Percentiles rank a stretch among this genome's conserved stretches.
phyloP scores from a whole-genome alignment of 2,888 invertebrate genomes.

The Clitarchus hookeri region DNA sequence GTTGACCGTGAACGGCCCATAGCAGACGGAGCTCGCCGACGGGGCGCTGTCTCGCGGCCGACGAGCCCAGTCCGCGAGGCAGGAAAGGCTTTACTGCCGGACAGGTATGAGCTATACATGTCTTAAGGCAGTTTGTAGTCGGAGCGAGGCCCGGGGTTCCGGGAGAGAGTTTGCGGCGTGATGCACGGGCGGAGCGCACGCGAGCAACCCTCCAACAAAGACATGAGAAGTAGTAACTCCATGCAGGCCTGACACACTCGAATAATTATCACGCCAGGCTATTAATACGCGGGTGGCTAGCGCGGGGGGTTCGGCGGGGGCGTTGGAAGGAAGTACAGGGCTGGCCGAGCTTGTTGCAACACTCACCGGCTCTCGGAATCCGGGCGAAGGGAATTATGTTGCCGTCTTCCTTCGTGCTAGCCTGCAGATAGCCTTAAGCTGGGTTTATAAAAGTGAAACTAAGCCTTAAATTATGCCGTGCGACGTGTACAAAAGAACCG shows the following conservation, averaged over 20 bases:
- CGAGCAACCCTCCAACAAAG: not conserved
- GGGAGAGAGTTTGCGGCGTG: not conserved
- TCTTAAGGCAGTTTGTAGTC: conserved; percentile 14
- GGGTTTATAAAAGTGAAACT: no score
- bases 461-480: no score
- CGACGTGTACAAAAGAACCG: no score
- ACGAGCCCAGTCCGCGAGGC: not conserved
- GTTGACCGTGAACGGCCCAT: no score
- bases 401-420: not conserved
- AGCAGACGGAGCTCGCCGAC: no score
- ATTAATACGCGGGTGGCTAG: not conserved
- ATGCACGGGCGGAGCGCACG: not conserved
- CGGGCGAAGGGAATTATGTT: not conserved
- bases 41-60: no score
- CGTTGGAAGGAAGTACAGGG: not conserved
- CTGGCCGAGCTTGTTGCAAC: not conserved
- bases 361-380: not conserved
- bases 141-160: not conserved
- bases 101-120: not conserved
- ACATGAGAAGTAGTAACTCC: conserved; percentile 14
- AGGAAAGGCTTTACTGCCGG: not conserved
- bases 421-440: no score
- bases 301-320: no score
- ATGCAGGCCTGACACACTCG: not conserved
- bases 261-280: conserved; percentile 14